These are phyloP conservation scores for Globia sparganii DNA, from an alignment of 2,888 invertebrate genomes.

Conservation along the genomic window DNA sequence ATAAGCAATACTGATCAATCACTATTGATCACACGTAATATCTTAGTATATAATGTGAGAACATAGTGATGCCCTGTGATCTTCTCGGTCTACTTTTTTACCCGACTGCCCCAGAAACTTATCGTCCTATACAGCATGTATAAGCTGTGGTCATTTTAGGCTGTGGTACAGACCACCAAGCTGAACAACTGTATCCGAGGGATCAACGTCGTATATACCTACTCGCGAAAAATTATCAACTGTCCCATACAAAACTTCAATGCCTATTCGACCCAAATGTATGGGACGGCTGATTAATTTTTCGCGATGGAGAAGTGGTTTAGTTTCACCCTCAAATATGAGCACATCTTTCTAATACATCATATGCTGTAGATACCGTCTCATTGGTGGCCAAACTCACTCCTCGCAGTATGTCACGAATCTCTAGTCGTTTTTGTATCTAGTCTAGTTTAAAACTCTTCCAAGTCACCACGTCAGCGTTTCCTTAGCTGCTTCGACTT, in stretches of 20 bases:
- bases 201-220: background rate
- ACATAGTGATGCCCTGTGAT: slow-evolving; percentile 8
- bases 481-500: background rate
- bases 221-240: background rate
- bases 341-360: background rate
- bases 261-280: too few relatives aligned
- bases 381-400: background rate
- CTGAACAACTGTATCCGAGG: background rate
- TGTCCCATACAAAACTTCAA: too few relatives aligned
- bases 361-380: background rate
- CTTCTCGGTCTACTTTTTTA: background rate
- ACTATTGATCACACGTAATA: slow-evolving; percentile 24
- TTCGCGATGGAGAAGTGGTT: background rate
- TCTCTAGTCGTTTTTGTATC: background rate
- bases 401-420: background rate
- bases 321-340: background rate
- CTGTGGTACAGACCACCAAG: background rate
- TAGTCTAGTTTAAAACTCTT: background rate
- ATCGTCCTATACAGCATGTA: background rate
- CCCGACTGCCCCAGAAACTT: background rate
- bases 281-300: too few relatives aligned
- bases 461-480: background rate
- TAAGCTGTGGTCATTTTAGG: background rate
- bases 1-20: slow-evolving; percentile 49
- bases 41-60: slow-evolving; percentile 5